Conservation (phyloP, 2,888 invertebrate species). For the Brachypalpus laphriformis region DNA sequence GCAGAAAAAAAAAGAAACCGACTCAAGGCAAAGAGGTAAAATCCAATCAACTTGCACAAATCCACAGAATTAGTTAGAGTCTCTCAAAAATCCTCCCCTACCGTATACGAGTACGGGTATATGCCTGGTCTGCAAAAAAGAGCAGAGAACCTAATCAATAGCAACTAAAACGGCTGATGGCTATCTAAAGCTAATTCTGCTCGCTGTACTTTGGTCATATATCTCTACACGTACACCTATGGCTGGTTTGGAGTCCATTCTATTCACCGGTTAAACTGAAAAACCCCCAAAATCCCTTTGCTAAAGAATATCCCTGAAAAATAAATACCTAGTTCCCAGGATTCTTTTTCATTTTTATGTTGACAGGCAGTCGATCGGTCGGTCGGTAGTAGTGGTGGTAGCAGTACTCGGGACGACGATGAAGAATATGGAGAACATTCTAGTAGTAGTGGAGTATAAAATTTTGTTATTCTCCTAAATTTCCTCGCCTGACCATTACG, state of each 20-base stretch:
- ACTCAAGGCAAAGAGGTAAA: conserved; percentile 21
- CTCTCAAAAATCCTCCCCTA: conserved; percentile 1
- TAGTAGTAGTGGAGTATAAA: conserved; percentile 36
- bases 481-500: conserved; percentile 55
- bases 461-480: conserved; percentile 60
- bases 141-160: conserved; percentile 34
- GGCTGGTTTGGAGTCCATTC: neutral
- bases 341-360: conserved; percentile 30
- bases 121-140: neutral
- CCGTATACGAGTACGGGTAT: neutral
- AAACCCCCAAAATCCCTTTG: neutral
- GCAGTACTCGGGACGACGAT: neutral
- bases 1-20: neutral
- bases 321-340: conserved; percentile 24
- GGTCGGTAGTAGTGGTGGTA: neutral
- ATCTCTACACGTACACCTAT: neutral
- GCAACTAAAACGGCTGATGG: conserved; percentile 54
- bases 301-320: conserved; percentile 25
- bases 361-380: conserved; percentile 2
- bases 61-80: conserved; percentile 37
- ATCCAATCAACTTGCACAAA: conserved; percentile 63
- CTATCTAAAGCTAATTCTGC: conserved; percentile 50
- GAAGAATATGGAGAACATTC: neutral
- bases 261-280: conserved; percentile 22
- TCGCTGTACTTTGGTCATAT: neutral